These are phyloP conservation scores for Nephila pilipes DNA, from an alignment of 1,140 invertebrate species.

Conservation along the genomic window DNA sequence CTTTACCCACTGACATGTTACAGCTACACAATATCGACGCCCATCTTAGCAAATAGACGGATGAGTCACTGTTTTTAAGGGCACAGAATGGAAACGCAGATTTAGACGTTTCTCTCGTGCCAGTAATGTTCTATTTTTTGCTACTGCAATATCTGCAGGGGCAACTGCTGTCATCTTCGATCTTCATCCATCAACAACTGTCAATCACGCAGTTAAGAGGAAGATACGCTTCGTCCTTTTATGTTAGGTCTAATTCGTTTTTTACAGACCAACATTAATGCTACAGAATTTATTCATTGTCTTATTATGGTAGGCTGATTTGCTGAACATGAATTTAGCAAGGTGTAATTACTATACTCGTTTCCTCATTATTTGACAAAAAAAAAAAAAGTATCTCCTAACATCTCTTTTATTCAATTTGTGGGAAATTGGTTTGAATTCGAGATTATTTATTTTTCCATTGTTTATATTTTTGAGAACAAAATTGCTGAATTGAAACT, in stretches of 20 bases:
- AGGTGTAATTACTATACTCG: too few relatives aligned
- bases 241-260: neutral
- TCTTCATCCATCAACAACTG: constrained; percentile 24
- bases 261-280: neutral
- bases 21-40: neutral
- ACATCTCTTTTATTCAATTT: too few relatives aligned
- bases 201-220: neutral
- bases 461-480: too few relatives aligned
- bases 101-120: neutral
- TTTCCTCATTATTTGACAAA: too few relatives aligned
- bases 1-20: constrained; percentile 19
- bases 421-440: too few relatives aligned
- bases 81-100: neutral
- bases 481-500: too few relatives aligned
- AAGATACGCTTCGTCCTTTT: neutral
- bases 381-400: too few relatives aligned
- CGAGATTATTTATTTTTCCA: too few relatives aligned
- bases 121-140: neutral
- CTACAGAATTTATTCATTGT: neutral
- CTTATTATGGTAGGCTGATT: neutral
- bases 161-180: constrained; percentile 2
- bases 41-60: constrained; percentile 31
- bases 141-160: neutral
- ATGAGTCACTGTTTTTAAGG: constrained; percentile 38
- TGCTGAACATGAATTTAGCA: too few relatives aligned